Percentiles rank a stretch among this genome's conserved stretches.
Conservation (phyloP, 2,797 vertebrate genomes). For the Nannoperca australis region DNA sequence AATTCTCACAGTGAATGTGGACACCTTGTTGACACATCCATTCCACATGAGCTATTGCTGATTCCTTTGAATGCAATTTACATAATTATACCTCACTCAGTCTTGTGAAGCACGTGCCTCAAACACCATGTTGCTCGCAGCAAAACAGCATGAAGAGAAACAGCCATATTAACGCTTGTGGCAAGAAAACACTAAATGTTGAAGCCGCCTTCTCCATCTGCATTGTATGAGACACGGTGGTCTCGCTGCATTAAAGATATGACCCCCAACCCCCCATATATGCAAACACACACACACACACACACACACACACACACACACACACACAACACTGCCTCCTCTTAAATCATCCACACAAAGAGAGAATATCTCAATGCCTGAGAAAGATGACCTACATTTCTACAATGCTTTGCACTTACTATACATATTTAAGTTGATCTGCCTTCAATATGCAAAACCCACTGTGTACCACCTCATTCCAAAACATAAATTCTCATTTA, state of each 20-base stretch:
- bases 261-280: conserved; percentile 46
- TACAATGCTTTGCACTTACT: conserved; percentile 70
- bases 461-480: conserved; percentile 46
- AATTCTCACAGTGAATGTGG: conserved; percentile 77
- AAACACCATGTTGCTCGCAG: conserved; percentile 73
- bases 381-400: conserved; percentile 80
- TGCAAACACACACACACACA: conserved; percentile 14
- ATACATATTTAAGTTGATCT: conserved; percentile 77
- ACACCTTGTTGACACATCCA: conserved; percentile 86
- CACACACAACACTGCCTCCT: conserved; percentile 41
- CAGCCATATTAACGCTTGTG: conserved; percentile 81
- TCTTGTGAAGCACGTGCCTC: conserved; percentile 68
- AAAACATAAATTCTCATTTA: conserved; percentile 76
- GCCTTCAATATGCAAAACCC: conserved; percentile 70
- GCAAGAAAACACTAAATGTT: conserved; percentile 75
- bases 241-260: conserved; percentile 60
- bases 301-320: conserved; percentile 12
- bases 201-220: conserved; percentile 84
- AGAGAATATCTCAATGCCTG: conserved; percentile 59
- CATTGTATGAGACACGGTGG: conserved; percentile 74
- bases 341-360: conserved; percentile 65
- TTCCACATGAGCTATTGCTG: conserved; percentile 84
- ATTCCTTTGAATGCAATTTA: conserved; percentile 84
- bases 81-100: conserved; percentile 84
- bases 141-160: conserved; percentile 68